Percentiles rank a stretch among this genome's conserved stretches.
Conservation (phyloP, 2,113 vertebrate species). For the Xiphophorus hellerii region DNA sequence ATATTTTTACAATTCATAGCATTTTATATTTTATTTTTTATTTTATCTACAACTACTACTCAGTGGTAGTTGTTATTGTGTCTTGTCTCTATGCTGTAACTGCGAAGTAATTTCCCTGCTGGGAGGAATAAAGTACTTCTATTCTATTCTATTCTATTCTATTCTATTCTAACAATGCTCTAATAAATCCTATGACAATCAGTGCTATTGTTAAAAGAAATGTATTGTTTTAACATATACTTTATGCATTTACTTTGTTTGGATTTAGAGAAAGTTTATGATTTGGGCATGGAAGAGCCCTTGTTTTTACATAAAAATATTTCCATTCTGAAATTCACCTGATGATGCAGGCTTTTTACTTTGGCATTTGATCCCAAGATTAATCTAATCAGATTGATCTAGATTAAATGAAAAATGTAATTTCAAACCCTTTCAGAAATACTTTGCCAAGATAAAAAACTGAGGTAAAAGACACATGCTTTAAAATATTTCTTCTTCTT, state of each 20-base stretch:
- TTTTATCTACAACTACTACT: no score
- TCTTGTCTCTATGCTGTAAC: no score
- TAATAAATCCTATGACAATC: not conserved
- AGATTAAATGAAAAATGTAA: not conserved
- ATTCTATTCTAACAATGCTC: no score
- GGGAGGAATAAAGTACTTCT: no score
- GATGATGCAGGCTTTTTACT: not conserved
- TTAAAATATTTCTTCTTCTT: not conserved
- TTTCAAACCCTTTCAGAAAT: not conserved
- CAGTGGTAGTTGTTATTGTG: no score
- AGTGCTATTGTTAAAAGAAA: not conserved
- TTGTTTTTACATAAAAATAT: not conserved
- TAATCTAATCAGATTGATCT: no score
- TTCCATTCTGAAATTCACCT: not conserved
- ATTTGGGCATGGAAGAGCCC: no score
- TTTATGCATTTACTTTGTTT: not conserved
- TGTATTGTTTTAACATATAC: not conserved
- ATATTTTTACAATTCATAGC: no score
- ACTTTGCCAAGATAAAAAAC: not conserved
- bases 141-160: no score
- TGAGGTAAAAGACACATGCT: not conserved
- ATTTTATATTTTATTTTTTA: no score
- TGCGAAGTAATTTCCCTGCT: no score
- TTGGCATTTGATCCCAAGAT: not conserved
- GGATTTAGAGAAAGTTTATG: no score